A percentile compares a stretch with the other conserved stretches of the same genome.
These are phyloP conservation scores for Oreochromis tanganicae DNA, from an alignment of 2,113 vertebrate genomes.

Conservation along the genomic window DNA sequence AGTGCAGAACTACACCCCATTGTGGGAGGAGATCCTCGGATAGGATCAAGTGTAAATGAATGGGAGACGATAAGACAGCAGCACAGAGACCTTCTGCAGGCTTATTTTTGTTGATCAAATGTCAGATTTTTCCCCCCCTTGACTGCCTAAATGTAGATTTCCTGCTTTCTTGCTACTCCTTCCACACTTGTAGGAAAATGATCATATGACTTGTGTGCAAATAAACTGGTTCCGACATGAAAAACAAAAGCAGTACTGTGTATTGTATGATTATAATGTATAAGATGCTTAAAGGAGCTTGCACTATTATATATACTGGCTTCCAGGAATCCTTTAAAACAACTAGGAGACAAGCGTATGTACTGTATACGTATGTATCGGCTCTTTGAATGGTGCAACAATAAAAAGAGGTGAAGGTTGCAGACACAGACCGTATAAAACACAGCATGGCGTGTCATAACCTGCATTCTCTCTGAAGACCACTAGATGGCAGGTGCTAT, in stretches of 20 bases:
- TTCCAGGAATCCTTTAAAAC: not conserved
- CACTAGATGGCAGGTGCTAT: not conserved
- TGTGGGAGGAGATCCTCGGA: slow-evolving; percentile 35
- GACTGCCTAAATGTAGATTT: not conserved
- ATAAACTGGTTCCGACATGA: not conserved
- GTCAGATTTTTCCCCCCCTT: not conserved
- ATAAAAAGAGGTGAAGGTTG: not conserved
- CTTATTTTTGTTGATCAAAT: not conserved
- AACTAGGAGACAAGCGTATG: not conserved
- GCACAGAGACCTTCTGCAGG: not conserved
- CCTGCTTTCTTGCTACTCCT: not conserved
- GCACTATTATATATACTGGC: not conserved
- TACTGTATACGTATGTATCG: not conserved
- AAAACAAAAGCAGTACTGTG: not conserved
- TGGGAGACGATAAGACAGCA: not conserved
- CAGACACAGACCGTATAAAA: not conserved
- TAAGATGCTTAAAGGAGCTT: not conserved
- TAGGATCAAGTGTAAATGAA: slow-evolving; percentile 10
- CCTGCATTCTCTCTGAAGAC: not conserved
- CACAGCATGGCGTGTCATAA: not conserved
- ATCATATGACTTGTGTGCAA: not conserved
- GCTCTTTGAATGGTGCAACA: not conserved
- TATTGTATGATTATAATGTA: not conserved
- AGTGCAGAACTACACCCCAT: slow-evolving; percentile 25
- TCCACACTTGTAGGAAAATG: not conserved